Evolutionary conservation across 1,140 invertebrate species (phyloP).

Genomic region (Theocolax elegans): DNA sequence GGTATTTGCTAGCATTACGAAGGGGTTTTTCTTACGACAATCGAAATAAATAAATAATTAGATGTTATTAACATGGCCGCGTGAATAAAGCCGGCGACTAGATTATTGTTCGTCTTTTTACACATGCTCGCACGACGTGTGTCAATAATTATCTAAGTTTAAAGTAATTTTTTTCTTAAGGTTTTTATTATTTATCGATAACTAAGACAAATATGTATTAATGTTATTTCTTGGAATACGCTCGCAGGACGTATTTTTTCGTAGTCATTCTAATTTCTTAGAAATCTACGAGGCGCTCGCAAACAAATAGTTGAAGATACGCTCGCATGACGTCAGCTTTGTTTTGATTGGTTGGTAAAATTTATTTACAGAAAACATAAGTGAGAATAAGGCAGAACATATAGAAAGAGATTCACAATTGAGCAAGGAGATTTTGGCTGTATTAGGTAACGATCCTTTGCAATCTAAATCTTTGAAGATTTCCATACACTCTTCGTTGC

Average conservation of each 20-base stretch:
- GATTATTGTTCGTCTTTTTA: too few relatives aligned
- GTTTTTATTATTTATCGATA: too few relatives aligned
- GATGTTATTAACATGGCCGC: background rate
- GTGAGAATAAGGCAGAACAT: too few relatives aligned
- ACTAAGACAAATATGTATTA: too few relatives aligned
- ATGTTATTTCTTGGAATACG: background rate
- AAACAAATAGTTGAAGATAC: background rate
- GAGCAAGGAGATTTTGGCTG: background rate
- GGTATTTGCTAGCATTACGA: background rate
- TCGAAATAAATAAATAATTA: too few relatives aligned
- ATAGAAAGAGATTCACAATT: too few relatives aligned
- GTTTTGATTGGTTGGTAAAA: background rate
- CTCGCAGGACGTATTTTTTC: background rate
- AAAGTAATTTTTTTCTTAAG: too few relatives aligned
- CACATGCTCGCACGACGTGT: background rate
- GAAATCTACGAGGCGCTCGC: background rate
- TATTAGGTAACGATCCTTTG: background rate
- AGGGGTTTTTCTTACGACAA: too few relatives aligned
- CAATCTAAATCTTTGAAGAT: background rate
- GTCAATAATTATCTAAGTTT: too few relatives aligned
- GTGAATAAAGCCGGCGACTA: too few relatives aligned
- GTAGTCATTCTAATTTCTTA: background rate
- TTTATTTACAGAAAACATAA: too few relatives aligned
- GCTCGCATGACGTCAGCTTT: too few relatives aligned
- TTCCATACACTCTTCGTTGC: background rate